Base-by-base conservation (phyloP, 2,888 invertebrate genomes). In the Plusia festucae region DNA sequence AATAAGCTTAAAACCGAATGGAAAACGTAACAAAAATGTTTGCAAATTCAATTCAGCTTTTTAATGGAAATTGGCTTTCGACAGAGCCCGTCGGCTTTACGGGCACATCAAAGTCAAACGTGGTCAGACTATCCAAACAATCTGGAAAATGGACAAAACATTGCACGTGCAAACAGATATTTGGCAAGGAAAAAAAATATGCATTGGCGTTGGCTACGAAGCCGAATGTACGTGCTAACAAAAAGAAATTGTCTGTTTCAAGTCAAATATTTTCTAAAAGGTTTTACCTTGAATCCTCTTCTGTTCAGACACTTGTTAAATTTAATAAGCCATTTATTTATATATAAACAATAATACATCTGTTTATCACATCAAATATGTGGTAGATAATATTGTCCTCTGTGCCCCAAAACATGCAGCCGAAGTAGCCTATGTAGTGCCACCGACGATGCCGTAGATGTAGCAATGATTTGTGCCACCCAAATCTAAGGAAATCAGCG, bases 81-180 rank as follows among this genome's bases (percentile, higher is more conserved):
- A 60, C 56, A 63, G 70, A 71, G 54, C 64, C 13, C 24, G 9
- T 34, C 71, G 56, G 20, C 53, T 70, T 69, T 74, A 69, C 57
- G 53, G 20, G 40, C 34, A 30, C 20, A 65, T 71, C 18, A 60
- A 71, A 71, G 53, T 65, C 52, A 22, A 18, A 59, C 34, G 46
- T 69, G 46, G 46, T 20, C 20, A 20, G 46, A 49, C 18, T 49
- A 20, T 49, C 18, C 3, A 49, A 49, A 20, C 46, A 49, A 20
- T 18, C 18, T 49, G 18, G 46, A 49, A 49, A 49, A 20, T 20
- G 46, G 46, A 20, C 46, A 49, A 49, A 49, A 18, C 46, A 20
- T 20, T 49, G 46, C 46, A 49, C 46, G 46, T 49, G 18, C 20
- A 18, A 49, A 20, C 18, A 3, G n/a, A 40, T 20, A 49, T 49